phyloP scores from a whole-genome alignment of 2,888 invertebrate genomes.

The Andrena praecox region DNA sequence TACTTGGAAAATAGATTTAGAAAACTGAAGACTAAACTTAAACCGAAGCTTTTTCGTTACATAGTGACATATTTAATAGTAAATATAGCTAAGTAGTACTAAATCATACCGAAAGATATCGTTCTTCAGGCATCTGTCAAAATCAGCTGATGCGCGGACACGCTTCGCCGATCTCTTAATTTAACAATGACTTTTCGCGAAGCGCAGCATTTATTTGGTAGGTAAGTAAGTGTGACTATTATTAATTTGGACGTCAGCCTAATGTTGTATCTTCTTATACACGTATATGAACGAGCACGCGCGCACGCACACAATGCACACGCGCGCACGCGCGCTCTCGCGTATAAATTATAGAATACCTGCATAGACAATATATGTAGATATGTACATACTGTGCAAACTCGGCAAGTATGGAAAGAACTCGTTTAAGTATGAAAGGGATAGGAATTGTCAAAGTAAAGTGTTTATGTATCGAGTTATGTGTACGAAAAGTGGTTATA shows the following conservation, averaged over 20 bases:
- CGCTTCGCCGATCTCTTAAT: not conserved
- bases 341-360: not conserved
- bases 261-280: not conserved
- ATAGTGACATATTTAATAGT: too few species aligned
- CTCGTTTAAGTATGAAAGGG: too few species aligned
- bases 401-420: too few species aligned
- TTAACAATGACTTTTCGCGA: not conserved
- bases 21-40: too few species aligned
- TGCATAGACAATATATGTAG: too few species aligned
- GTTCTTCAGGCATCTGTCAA: not conserved
- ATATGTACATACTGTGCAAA: too few species aligned
- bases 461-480: not conserved
- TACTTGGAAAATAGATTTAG: too few species aligned
- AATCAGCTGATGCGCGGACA: slow-evolving; percentile 20
- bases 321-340: not conserved
- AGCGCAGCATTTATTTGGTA: not conserved
- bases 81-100: too few species aligned
- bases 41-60: too few species aligned
- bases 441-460: too few species aligned
- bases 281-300: not conserved
- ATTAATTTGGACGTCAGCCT: slow-evolving; percentile 25
- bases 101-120: not conserved
- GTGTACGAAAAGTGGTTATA: not conserved
- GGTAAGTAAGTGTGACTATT: slow-evolving; percentile 15
- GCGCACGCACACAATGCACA: not conserved